Evolutionary conservation across 2,888 invertebrate genomes (phyloP), one percentile per base, ranked within the genome.

Genomic region (Enchytraeus crypticus): DNA sequence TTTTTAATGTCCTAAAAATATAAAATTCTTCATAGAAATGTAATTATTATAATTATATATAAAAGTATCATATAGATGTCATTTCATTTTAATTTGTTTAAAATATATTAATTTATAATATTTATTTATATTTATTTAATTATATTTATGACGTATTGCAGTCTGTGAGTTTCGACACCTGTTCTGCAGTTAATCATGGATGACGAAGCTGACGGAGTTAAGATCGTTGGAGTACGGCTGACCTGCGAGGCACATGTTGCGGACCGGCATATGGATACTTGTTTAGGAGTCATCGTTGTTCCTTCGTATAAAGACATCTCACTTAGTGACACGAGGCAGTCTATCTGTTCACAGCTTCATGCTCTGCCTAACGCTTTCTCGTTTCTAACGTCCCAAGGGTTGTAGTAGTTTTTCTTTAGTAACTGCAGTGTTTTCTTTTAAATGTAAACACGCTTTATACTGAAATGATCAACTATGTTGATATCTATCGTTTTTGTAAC

Each of bases 341-440:
- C 30, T 32, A 51, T 51, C 21, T 51, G 53, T 33, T 5, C 21
- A 5, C 53, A 51, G 32, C 27, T 51, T 30, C 53, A 51, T 33
- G 30, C 30, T 30, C 2, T 33, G 21, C n/a, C 30, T 30, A 27
- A 21, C 33, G 30, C 53, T 14, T 51, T 51, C 53, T 32, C 30
- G 21, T 51, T 51, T 33, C 32, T 51, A 2, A 51, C 53, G 11
- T 51, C 23, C 33, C 53, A 51, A 11, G 53, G 53, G 53, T 51
- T 23, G 33, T 26, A 51, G 1, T 11, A 30, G 33, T 8, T 11
- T 2, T 47, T 11, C 27, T 47, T 1, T 26, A 47, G 47, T 47
- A 23, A 23, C 29, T n/a, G n/a, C n/a, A n/a, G n/a, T n/a, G n/a
- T n/a, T n/a, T n/a, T n/a, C n/a, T n/a, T n/a, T n/a, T n/a, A n/a